Percentiles rank a stretch among this genome's conserved stretches.
phyloP scores from a whole-genome alignment of 2,113 vertebrate genomes.

The Semnornis frantzii region DNA sequence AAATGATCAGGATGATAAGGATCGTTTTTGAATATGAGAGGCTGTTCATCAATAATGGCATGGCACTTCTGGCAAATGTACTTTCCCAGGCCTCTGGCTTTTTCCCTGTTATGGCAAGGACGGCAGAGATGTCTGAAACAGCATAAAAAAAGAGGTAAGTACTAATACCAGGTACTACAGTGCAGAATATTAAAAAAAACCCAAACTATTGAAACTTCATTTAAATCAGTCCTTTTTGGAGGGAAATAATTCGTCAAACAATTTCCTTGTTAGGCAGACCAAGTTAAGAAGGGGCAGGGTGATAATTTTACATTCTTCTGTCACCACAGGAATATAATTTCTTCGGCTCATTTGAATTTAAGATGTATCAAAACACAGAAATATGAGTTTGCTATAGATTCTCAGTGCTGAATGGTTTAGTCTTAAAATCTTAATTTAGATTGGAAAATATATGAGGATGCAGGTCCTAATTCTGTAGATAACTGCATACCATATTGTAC shows the following conservation, averaged over 20 bases:
- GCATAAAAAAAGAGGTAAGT: not conserved
- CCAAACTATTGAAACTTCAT: not conserved
- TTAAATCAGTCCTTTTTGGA: not conserved
- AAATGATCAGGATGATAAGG: constrained; percentile 99
- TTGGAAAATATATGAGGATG: not conserved
- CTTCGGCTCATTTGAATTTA: not conserved
- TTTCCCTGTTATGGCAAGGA: constrained; percentile 94
- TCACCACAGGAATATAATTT: not conserved
- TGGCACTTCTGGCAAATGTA: constrained; percentile 99
- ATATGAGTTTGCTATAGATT: not conserved
- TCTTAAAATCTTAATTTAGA: not conserved
- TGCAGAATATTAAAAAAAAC: not conserved
- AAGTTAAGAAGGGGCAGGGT: not conserved
- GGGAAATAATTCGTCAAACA: not conserved
- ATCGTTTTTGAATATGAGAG: constrained; percentile 96
- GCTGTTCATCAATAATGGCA: constrained; percentile 94
- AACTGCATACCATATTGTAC: not conserved
- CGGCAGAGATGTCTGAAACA: constrained; percentile 91
- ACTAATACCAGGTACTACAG: not conserved
- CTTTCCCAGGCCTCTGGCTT: constrained; percentile 93
- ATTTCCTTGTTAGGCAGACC: not conserved
- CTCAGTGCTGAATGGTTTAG: not conserved
- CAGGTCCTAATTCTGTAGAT: not conserved
- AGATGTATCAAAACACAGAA: not conserved
- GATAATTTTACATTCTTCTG: not conserved